Percentiles rank a stretch among this genome's conserved stretches.
Evolutionary conservation across 2,113 vertebrate species (phyloP).

Genomic region (Pardalotus punctatus): DNA sequence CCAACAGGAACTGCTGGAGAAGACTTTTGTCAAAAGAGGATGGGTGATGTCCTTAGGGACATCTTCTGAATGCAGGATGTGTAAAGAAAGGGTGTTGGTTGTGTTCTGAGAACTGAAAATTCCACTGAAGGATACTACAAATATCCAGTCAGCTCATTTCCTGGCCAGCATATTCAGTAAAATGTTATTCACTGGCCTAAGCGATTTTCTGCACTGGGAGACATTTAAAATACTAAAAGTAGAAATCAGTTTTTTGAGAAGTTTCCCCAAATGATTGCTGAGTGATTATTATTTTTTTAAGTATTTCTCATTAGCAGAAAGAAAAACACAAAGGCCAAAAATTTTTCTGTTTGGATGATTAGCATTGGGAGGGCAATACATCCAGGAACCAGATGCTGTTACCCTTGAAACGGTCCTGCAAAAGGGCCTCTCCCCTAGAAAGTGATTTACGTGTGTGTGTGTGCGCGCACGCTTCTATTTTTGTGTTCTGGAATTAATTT

Average conservation of each 20-base stretch:
- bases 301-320: background rate
- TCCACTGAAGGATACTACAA: background rate
- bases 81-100: background rate
- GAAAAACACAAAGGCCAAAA: background rate
- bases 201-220: background rate
- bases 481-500: constrained; percentile 74
- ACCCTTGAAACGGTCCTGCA: background rate
- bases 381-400: constrained; percentile 2
- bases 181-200: background rate
- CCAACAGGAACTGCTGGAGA: background rate
- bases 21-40: background rate
- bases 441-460: constrained; percentile 11
- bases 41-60: background rate
- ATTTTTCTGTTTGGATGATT: background rate
- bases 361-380: background rate
- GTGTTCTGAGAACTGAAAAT: background rate
- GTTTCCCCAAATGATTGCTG: background rate
- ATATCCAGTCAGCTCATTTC: background rate
- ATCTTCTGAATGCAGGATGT: background rate
- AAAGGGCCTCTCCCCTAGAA: constrained; percentile 25
- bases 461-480: constrained; percentile 53
- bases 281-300: background rate
- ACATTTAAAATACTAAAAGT: background rate
- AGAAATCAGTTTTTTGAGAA: background rate
- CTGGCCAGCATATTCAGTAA: background rate